Evolutionary conservation across 2,113 vertebrate species (phyloP), one percentile per base, ranked within the genome.

Genomic region (Nothobranchius kuhntae): DNA sequence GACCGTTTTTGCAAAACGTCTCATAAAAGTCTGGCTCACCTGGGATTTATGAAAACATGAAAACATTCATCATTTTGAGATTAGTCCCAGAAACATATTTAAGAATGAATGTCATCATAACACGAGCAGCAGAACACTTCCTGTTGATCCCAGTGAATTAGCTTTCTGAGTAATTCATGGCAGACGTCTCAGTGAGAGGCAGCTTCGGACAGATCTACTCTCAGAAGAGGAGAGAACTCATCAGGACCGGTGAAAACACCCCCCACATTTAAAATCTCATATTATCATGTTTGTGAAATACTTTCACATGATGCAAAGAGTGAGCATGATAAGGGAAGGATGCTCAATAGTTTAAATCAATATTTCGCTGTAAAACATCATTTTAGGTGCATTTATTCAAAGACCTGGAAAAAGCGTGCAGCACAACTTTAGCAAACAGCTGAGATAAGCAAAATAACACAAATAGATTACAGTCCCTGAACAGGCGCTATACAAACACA

Each of bases 181-280:
- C 36, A 38, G 30, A 14, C 51, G 50, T 59, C 53, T 71, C 56
- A 12, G 40, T 15, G n/a, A 71, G 57, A 60, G 59, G 71, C 53
- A 11, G 38, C 64, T 13, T 45, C 10, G 13, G 44, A 45, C 44
- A 13, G 13, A 11, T 45, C 4, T 12, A 40, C 38, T 45, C 44
- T 13, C 9, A 45, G 3, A 13, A 45, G 44, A 12, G 44, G 44
- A 2, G 4, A 12, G 44, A 62, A 40, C 4, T 30, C 30, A 30
- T 30, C 30, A 30, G 30, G 30, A 30, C 30, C 4, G 4, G 30
- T 30, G 30, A 30, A 3, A 4, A 30, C 30, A 4, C 4, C 4
- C 30, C 30, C 30, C 30, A 30, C 30, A 30, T 4, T 3, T 30
- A 30, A 30, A 30, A 30, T 4, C 30, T 30, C 30, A 30, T 30